phyloP scores from a whole-genome alignment of 2,888 invertebrate genomes.

The Tenthredo livida region DNA sequence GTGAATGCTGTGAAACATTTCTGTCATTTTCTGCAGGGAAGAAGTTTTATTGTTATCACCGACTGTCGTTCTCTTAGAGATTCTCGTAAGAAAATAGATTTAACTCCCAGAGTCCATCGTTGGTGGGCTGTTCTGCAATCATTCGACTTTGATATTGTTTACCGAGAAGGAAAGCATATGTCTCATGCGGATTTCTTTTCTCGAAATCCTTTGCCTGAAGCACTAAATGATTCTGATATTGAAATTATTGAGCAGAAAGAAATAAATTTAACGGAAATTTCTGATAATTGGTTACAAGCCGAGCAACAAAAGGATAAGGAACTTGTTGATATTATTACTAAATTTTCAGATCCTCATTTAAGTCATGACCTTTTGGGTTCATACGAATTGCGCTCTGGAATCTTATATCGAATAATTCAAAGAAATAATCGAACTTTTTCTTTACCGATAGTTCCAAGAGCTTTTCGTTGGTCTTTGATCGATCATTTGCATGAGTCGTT shows the following conservation, averaged over 20 bases:
- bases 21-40: slow-evolving; percentile 60
- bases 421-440: slow-evolving; percentile 55
- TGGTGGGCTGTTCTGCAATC: slow-evolving; percentile 65
- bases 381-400: slow-evolving; percentile 55
- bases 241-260: slow-evolving; percentile 10
- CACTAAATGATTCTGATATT: not conserved
- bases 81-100: slow-evolving; percentile 61
- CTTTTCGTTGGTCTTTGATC: slow-evolving; percentile 54
- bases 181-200: slow-evolving; percentile 57
- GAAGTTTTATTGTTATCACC: slow-evolving; percentile 63
- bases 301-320: slow-evolving; percentile 57
- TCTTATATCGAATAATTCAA: slow-evolving; percentile 60
- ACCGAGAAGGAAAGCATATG: slow-evolving; percentile 51
- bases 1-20: slow-evolving; percentile 54
- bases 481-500: slow-evolving; percentile 55
- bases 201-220: slow-evolving; percentile 51
- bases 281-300: slow-evolving; percentile 57
- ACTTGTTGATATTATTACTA: slow-evolving; percentile 46
- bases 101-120: slow-evolving; percentile 63
- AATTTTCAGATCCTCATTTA: slow-evolving; percentile 1
- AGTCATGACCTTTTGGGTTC: slow-evolving; percentile 35
- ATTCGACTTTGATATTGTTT: slow-evolving; percentile 58
- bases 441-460: slow-evolving; percentile 54
- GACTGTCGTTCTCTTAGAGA: slow-evolving; percentile 65
- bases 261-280: slow-evolving; percentile 34